phyloP scores from a whole-genome alignment of 1,140 invertebrate species.

The Drosophila setifemur region DNA sequence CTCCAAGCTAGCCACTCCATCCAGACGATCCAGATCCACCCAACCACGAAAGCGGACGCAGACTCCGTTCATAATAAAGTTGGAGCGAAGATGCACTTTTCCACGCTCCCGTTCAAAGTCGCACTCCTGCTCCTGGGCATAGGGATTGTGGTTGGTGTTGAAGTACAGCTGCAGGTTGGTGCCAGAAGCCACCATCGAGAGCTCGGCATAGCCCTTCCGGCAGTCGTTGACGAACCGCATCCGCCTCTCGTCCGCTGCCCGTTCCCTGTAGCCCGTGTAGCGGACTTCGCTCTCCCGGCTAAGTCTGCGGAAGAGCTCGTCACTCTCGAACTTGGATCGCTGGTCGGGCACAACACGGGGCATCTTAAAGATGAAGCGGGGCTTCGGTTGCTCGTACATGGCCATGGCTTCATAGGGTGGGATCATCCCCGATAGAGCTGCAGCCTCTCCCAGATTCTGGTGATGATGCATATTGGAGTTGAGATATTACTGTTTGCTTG shows the following conservation, averaged over 20 bases:
- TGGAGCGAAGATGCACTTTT: slow-evolving; percentile 96
- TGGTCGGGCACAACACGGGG: slow-evolving; percentile 97
- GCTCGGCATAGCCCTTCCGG: slow-evolving; percentile 96
- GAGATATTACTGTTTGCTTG: background rate
- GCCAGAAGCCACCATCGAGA: slow-evolving; percentile 95
- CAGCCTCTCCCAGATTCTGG: slow-evolving; percentile 47
- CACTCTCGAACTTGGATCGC: slow-evolving; percentile 96
- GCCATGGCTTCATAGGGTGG: slow-evolving; percentile 56
- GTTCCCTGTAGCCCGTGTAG: slow-evolving; percentile 96
- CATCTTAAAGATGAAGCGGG: slow-evolving; percentile 96
- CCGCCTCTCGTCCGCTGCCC: slow-evolving; percentile 94
- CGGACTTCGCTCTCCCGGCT: slow-evolving; percentile 96
- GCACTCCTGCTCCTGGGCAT: slow-evolving; percentile 90
- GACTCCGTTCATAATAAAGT: slow-evolving; percentile 98
- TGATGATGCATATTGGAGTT: slow-evolving; percentile 58
- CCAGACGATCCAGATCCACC: slow-evolving; percentile 96
- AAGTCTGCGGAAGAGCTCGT: slow-evolving; percentile 95
- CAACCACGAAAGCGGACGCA: slow-evolving; percentile 98
- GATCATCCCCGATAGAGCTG: slow-evolving; percentile 39
- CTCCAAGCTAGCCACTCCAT: slow-evolving; percentile 96
- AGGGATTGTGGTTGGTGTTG: slow-evolving; percentile 86
- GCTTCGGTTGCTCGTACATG: slow-evolving; percentile 94
- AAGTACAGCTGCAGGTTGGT: slow-evolving; percentile 97
- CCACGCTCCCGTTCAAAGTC: slow-evolving; percentile 98
- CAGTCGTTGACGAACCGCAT: slow-evolving; percentile 95